A percentile compares a stretch with the other conserved stretches of the same genome.
These are phyloP conservation scores for Callionymus lyra DNA, from an alignment of 2,113 vertebrate species.

Conservation along the genomic window DNA sequence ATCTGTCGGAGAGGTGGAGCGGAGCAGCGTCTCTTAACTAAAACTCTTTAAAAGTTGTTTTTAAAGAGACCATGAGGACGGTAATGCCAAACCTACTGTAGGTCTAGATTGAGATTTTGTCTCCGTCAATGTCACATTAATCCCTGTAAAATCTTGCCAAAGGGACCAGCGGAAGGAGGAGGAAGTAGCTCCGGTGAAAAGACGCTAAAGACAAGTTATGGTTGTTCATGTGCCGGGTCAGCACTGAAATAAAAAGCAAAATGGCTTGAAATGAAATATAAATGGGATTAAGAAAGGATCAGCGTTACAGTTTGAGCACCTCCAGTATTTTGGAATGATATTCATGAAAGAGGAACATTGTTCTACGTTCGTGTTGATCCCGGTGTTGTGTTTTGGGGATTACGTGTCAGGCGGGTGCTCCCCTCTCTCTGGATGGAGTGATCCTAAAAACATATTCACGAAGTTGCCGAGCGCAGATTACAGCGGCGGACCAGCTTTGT, in stretches of 20 bases:
- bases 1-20: too few species aligned
- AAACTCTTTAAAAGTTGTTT: too few species aligned
- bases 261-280: constrained; percentile 28
- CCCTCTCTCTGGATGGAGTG: constrained; percentile 55
- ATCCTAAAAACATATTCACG: constrained; percentile 54
- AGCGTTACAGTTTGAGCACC: constrained; percentile 25
- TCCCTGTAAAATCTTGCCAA: constrained; percentile 10
- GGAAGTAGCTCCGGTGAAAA: too few species aligned
- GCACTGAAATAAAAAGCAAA: constrained; percentile 30
- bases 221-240: constrained; percentile 36
- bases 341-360: constrained; percentile 56
- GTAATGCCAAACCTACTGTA: too few species aligned
- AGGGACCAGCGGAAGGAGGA: too few species aligned
- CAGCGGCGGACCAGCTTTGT: constrained; percentile 53
- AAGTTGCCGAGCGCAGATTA: constrained; percentile 55
- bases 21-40: too few species aligned
- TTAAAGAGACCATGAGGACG: too few species aligned
- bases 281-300: constrained; percentile 40
- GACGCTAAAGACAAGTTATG: constrained; percentile 3
- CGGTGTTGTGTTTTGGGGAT: constrained; percentile 51
- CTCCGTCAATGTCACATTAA: too few species aligned
- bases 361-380: constrained; percentile 57
- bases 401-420: constrained; percentile 52
- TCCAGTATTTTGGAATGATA: constrained; percentile 50
- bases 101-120: too few species aligned